These are phyloP conservation scores for Gavialis gangeticus DNA, from an alignment of 2,113 vertebrate species.

Conservation along the genomic window DNA sequence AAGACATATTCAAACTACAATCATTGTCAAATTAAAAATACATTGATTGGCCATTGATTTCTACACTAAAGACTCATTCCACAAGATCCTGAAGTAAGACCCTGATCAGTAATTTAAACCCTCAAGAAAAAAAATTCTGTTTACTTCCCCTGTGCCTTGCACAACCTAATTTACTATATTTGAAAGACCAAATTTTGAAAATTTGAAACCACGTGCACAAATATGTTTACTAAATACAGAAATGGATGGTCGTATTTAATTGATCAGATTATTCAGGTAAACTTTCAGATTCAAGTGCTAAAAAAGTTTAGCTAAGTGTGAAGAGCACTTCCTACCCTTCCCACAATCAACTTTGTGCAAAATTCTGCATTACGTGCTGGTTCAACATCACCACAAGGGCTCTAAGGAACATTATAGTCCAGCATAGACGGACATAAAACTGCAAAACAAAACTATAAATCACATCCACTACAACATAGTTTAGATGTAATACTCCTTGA, in stretches of 20 bases:
- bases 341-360: background rate
- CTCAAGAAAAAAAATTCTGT: background rate
- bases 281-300: background rate
- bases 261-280: fast-evolving
- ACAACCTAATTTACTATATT: background rate
- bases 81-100: background rate
- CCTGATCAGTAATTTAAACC: too few relatives aligned
- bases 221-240: background rate
- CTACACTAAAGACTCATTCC: background rate
- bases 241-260: background rate
- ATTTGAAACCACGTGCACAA: background rate
- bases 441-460: too few relatives aligned
- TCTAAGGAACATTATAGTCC: background rate
- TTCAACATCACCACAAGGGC: fast-evolving
- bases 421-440: background rate
- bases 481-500: too few relatives aligned
- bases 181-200: background rate
- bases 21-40: background rate
- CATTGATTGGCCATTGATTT: background rate
- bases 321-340: too few relatives aligned
- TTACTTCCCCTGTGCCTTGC: too few relatives aligned
- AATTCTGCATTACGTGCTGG: background rate
- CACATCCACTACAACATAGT: too few relatives aligned
- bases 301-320: background rate
- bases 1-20: background rate